phyloP scores from a whole-genome alignment of 2,888 invertebrate genomes.

The Agonum fuliginosum region DNA sequence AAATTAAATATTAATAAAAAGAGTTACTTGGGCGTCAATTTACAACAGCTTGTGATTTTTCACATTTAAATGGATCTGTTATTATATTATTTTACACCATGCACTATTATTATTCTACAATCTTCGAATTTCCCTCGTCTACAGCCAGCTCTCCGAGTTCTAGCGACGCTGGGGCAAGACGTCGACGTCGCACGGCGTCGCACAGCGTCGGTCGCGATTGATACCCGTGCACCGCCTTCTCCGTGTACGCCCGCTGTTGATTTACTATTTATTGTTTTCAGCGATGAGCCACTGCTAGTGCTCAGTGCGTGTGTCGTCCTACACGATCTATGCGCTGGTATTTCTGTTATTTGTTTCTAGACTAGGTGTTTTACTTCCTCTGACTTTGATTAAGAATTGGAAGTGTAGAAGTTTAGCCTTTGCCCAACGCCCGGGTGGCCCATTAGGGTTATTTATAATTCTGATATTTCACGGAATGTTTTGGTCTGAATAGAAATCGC shows the following conservation, averaged over 20 bases:
- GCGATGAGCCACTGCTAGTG: conserved; percentile 22
- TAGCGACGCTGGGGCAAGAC: conserved; percentile 2
- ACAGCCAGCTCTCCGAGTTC: neutral
- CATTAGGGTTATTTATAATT: conserved; percentile 17
- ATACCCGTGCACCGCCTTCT: conserved; percentile 48
- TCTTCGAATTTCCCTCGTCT: neutral
- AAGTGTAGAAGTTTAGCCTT: conserved; percentile 19
- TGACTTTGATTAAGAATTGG: conserved; percentile 44
- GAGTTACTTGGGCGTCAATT: too few species aligned
- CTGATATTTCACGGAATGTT: neutral
- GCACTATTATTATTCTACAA: too few species aligned
- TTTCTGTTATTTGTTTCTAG: conserved; percentile 46
- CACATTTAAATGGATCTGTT: too few species aligned
- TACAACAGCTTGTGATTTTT: too few species aligned
- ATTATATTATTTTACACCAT: too few species aligned
- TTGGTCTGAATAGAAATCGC: conserved; percentile 8
- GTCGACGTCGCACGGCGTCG: neutral
- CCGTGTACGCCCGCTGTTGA: conserved; percentile 48
- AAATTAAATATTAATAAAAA: too few species aligned
- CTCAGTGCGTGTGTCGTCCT: conserved; percentile 11
- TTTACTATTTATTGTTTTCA: conserved; percentile 54
- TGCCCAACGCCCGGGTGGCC: conserved; percentile 34
- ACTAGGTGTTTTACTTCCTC: conserved; percentile 22
- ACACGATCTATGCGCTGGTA: conserved; percentile 18
- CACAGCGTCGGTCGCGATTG: conserved; percentile 35